phyloP scores from a whole-genome alignment of 2,113 vertebrate species.

The Carettochelys insculpta region DNA sequence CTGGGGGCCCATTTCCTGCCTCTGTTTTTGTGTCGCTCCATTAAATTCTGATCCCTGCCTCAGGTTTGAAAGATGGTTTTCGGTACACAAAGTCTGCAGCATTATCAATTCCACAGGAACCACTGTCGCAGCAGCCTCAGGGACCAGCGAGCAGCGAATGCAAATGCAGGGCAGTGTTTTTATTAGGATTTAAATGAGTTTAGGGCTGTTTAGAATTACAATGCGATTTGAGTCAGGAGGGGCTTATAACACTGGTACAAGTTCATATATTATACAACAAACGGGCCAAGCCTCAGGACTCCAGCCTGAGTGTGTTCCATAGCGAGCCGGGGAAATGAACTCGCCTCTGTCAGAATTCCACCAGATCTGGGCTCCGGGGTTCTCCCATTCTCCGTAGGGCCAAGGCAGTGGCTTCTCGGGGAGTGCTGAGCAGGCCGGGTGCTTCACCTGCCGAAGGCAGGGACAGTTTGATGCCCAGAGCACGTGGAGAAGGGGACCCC shows the following conservation, averaged over 20 bases:
- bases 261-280: slow-evolving; percentile 48
- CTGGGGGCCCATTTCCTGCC: background rate
- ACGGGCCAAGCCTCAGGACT: background rate
- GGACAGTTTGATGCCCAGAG: background rate
- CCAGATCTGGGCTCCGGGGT: background rate
- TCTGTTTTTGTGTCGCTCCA: slow-evolving; percentile 4
- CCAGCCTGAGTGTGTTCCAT: background rate
- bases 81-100: background rate
- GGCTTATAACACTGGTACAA: slow-evolving; percentile 43
- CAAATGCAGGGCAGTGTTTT: slow-evolving; percentile 60
- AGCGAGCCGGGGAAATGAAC: background rate
- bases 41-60: background rate
- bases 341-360: background rate
- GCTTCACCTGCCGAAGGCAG: background rate
- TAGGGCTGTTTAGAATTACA: slow-evolving; percentile 68
- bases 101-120: slow-evolving; percentile 48
- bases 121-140: background rate
- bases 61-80: slow-evolving; percentile 2
- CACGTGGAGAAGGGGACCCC: background rate
- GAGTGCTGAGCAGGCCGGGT: background rate
- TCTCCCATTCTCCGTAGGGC: background rate
- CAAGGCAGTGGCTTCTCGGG: background rate
- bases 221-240: slow-evolving; percentile 53
- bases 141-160: slow-evolving; percentile 32
- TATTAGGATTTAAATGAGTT: slow-evolving; percentile 73